Evolutionary conservation across 2,888 invertebrate species (phyloP), one percentile per base, ranked within the genome.

Genomic region (Trichacis sp.): DNA sequence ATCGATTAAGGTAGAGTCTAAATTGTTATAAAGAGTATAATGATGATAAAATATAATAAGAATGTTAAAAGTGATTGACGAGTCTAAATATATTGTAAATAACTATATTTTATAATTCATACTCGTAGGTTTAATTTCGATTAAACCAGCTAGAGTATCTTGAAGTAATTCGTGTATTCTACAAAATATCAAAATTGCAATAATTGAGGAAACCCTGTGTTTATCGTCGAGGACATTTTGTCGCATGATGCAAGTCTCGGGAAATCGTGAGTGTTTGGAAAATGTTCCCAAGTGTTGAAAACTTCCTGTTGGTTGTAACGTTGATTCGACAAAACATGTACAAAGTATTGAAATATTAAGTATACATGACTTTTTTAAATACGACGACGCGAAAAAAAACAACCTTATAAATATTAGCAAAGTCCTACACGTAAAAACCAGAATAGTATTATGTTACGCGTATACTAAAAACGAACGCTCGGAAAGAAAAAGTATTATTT

Each of bases 381-480:
- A 43, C n/a, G 20, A 50, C 54, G 45, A 54, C n/a, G 24, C 24
- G 8, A 24, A 24, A 24, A n/a, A n/a, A n/a, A n/a, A n/a, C n/a
- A n/a, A n/a, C n/a, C n/a, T 24, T 24, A 24, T 38, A 47, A 43
- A 19, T 48, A 54, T 65, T 61, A 66, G 65, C 33, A 20, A 24
- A 40, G 55, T 49, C 55, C 58, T 58, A 62, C 49, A 46, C 24
- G 51, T 55, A 47, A 66, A 65, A 57, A 61, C 61, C 61, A 65
- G 61, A 45, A 54, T 65, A 61, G 62, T 59, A 52, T 67, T 67
- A 58, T 30, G 58, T 58, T 54, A 38, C 29, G 55, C 36, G 54
- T 59, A 52, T 55, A 58, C 47, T 20, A 30, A 8, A 53, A 20
- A 24, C 24, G 55, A 48, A 45, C 51, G 51, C 46, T 30, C 29